Percentiles rank a stretch among this genome's conserved stretches.
Conservation (phyloP, 2,888 invertebrate species). For the Sesamia inferens region DNA sequence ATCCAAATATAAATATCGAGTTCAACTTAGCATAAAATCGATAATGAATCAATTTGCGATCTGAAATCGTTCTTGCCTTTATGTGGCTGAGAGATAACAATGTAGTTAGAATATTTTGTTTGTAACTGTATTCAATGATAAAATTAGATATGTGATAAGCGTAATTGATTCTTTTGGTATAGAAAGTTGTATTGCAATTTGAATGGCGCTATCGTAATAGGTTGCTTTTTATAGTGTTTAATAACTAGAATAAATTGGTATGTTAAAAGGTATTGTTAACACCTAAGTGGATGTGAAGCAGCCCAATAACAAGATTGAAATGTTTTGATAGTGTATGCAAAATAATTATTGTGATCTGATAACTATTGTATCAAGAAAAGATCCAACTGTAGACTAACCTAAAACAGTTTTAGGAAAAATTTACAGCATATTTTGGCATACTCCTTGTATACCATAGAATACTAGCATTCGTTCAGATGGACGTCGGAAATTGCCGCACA, state of each 20-base stretch:
- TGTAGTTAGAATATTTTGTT: constrained; percentile 50
- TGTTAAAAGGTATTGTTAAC: constrained; percentile 47
- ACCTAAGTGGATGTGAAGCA: constrained; percentile 35
- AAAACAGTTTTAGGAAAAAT: no score
- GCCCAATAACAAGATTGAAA: constrained; percentile 38
- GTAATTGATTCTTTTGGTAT: constrained; percentile 55
- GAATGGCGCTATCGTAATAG: constrained; percentile 27
- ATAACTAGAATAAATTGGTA: constrained; percentile 43
- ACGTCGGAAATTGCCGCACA: not conserved
- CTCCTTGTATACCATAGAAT: not conserved
- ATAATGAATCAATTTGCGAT: constrained; percentile 85
- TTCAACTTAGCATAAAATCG: constrained; percentile 84
- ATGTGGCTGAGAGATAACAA: constrained; percentile 47
- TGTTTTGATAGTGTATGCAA: constrained; percentile 22
- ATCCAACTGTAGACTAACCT: not conserved
- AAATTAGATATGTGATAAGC: constrained; percentile 51
- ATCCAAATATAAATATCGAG: constrained; percentile 78
- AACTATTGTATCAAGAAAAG: not conserved
- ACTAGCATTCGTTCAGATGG: not conserved
- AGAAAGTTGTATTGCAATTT: constrained; percentile 45
- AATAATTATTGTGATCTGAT: constrained; percentile 23
- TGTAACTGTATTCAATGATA: constrained; percentile 48
- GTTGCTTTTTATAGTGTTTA: constrained; percentile 36
- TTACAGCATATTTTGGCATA: not conserved
- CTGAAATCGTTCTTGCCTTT: constrained; percentile 65